Conservation (phyloP, 2,797 vertebrate species). For the Trichosurus vulpecula region DNA sequence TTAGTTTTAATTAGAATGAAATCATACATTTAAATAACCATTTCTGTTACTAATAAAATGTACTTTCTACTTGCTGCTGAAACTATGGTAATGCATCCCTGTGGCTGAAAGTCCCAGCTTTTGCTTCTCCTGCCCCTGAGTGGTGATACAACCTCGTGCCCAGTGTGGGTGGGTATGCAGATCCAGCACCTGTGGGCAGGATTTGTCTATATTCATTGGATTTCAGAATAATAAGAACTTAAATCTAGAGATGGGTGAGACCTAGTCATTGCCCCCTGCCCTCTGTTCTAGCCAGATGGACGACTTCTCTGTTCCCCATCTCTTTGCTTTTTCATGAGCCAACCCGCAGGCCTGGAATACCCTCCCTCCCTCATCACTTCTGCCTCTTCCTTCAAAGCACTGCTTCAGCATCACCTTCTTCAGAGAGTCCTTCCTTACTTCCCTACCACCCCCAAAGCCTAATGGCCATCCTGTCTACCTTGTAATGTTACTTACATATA, state of each 20-base stretch:
- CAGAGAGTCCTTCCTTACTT: not conserved
- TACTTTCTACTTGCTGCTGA: constrained; percentile 64
- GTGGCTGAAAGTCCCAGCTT: constrained; percentile 29
- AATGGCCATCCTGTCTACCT: not conserved
- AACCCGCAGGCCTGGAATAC: not conserved
- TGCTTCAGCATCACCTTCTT: too few species aligned
- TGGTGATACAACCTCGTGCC: not conserved
- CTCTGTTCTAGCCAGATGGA: not conserved
- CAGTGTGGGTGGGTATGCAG: not conserved
- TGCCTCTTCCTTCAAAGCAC: too few species aligned
- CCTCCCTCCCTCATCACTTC: not conserved
- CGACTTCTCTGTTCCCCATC: not conserved
- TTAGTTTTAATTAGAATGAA: constrained; percentile 77
- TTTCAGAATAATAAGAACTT: not conserved
- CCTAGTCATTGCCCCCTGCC: not conserved
- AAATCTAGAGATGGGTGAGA: not conserved
- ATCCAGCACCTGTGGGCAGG: constrained; percentile 9
- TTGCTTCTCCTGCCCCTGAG: constrained; percentile 34
- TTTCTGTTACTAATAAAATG: constrained; percentile 68
- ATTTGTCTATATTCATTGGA: not conserved
- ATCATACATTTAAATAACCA: constrained; percentile 74
- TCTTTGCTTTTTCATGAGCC: not conserved
- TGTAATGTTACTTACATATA: too few species aligned
- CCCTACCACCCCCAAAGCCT: not conserved
- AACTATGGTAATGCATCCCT: constrained; percentile 39